These are phyloP conservation scores for Lepidurus packardi DNA, from an alignment of 1,140 invertebrate species.

Conservation along the genomic window DNA sequence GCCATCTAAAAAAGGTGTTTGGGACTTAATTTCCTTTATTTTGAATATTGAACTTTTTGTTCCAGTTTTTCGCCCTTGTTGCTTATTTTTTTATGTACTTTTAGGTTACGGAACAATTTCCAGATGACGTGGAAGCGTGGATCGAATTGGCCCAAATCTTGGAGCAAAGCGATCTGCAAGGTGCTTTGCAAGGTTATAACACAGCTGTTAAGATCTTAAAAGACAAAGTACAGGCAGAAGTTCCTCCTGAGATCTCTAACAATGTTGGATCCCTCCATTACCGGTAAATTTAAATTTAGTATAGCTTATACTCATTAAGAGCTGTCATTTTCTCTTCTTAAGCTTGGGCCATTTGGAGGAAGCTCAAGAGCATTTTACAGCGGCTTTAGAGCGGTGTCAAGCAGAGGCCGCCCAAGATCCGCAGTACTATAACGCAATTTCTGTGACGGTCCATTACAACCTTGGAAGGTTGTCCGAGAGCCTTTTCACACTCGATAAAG, in stretches of 20 bases:
- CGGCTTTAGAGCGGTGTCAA: constrained; percentile 73
- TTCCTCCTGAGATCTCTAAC: constrained; percentile 96
- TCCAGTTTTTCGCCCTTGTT: constrained; percentile 5
- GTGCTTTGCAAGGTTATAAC: constrained; percentile 79
- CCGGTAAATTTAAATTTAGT: constrained; percentile 46
- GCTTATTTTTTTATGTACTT: constrained; percentile 29
- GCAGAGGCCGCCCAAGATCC: constrained; percentile 77
- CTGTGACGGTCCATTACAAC: constrained; percentile 96
- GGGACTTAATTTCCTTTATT: constrained; percentile 12
- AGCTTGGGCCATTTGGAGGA: constrained; percentile 74
- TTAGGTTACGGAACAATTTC: constrained; percentile 88
- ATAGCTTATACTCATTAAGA: neutral
- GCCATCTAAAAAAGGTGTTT: constrained; percentile 72
- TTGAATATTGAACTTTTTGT: constrained; percentile 31
- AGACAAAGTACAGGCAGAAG: constrained; percentile 87
- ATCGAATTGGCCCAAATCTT: constrained; percentile 97
- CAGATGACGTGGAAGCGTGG: constrained; percentile 98
- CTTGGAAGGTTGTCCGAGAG: constrained; percentile 89
- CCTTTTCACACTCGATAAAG: constrained; percentile 84
- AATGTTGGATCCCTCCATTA: constrained; percentile 95
- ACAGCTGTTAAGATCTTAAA: constrained; percentile 88
- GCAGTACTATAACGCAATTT: constrained; percentile 92
- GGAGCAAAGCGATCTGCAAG: constrained; percentile 84
- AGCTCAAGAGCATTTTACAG: constrained; percentile 77
- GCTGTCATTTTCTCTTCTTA: constrained; percentile 12